Percentiles rank a stretch among this genome's conserved stretches.
phyloP scores from a whole-genome alignment of 2,113 vertebrate species.

The Alectura lathami region DNA sequence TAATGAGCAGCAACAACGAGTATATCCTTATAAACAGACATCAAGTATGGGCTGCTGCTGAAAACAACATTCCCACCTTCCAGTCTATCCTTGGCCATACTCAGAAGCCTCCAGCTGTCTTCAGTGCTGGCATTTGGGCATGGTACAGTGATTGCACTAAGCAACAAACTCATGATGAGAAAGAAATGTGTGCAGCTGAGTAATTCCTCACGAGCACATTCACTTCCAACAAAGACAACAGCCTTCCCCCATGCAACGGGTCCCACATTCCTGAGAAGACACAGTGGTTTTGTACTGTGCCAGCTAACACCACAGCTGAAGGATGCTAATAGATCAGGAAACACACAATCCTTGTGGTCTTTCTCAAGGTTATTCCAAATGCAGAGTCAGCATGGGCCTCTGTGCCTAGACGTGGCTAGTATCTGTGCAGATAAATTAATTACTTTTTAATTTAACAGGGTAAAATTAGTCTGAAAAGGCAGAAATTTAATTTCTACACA shows the following conservation, averaged over 20 bases:
- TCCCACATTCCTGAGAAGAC: not conserved
- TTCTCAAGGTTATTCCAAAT: not conserved
- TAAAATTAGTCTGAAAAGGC: not conserved
- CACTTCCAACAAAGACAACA: not conserved
- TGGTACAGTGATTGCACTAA: not conserved
- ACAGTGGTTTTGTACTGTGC: not conserved
- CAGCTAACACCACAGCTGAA: not conserved
- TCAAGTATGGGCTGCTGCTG: not conserved
- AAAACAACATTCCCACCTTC: not conserved
- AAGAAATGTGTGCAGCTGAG: not conserved
- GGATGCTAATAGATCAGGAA: not conserved
- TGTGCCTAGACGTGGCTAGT: not conserved
- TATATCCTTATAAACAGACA: not conserved
- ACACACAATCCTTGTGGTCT: not conserved
- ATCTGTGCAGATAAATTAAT: not conserved
- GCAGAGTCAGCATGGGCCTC: not conserved
- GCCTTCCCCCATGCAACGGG: not conserved
- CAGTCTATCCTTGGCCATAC: fast-evolving
- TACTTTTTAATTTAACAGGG: not conserved
- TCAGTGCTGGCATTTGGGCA: not conserved
- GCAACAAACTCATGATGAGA: not conserved
- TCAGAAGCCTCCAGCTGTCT: not conserved
- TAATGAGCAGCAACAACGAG: not conserved
- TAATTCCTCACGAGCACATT: not conserved
- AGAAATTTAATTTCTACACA: not conserved